A percentile compares a stretch with the other conserved stretches of the same genome.
Evolutionary conservation across 2,888 invertebrate genomes (phyloP).

Genomic region (Pyrochroa serraticornis): DNA sequence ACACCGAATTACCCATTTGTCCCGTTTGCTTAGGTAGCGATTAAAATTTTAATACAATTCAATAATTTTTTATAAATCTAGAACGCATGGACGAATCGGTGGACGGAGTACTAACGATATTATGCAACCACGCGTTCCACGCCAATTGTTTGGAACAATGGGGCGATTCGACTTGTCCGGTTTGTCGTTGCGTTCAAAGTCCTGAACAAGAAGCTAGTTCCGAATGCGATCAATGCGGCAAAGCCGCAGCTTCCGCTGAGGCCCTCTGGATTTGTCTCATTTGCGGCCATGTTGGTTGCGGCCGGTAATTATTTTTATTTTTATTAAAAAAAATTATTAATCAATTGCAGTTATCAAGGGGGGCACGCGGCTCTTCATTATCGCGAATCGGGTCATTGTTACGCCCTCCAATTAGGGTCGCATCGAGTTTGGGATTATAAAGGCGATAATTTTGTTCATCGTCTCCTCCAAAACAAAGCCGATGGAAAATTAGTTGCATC

Average conservation of each 20-base stretch:
- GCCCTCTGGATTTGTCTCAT: constrained; percentile 98
- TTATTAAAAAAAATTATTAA: no score
- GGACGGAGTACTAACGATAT: constrained; percentile 94
- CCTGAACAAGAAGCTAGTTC: constrained; percentile 64
- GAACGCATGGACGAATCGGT: constrained; percentile 99
- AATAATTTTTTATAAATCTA: constrained; percentile 45
- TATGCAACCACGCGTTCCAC: constrained; percentile 99
- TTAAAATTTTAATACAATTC: no score
- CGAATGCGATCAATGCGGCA: constrained; percentile 66
- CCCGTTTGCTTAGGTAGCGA: constrained; percentile 81
- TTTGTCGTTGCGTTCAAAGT: constrained; percentile 80
- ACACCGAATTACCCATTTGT: constrained; percentile 96
- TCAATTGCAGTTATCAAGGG: constrained; percentile 60
- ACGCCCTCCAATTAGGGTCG: constrained; percentile 94
- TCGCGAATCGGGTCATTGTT: constrained; percentile 94
- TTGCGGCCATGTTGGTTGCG: constrained; percentile 98
- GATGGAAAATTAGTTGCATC: constrained; percentile 94
- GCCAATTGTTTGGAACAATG: constrained; percentile 94
- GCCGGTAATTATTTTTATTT: constrained; percentile 57
- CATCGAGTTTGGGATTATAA: constrained; percentile 99
- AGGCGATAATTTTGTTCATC: constrained; percentile 95
- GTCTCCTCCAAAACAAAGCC: constrained; percentile 93
- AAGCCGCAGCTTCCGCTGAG: constrained; percentile 67
- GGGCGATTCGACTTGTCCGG: constrained; percentile 97
- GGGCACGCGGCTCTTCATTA: constrained; percentile 98